A percentile compares a stretch with the other conserved stretches of the same genome.
Conservation (phyloP, 2,797 vertebrate species). For the Parauchenoglanis punctatus region DNA sequence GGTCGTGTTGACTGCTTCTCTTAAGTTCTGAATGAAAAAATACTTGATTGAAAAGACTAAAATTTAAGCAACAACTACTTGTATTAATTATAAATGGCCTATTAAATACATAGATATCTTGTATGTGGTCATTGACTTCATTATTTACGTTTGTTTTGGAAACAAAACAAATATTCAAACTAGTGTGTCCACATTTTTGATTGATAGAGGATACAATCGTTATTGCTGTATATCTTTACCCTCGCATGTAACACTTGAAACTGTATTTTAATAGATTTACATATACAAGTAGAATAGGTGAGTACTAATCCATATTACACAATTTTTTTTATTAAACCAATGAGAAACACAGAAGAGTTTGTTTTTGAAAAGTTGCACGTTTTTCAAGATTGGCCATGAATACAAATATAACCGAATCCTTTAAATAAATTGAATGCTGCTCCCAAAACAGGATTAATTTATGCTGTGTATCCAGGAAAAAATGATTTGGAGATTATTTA, state of each 20-base stretch:
- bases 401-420: not conserved
- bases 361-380: not conserved
- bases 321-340: constrained; percentile 4
- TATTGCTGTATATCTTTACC: constrained; percentile 63
- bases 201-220: constrained; percentile 51
- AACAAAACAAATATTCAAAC: not conserved
- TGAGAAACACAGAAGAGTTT: constrained; percentile 37
- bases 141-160: not conserved
- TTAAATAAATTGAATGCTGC: not conserved
- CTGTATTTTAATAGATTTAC: not conserved
- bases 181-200: constrained; percentile 16
- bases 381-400: not conserved
- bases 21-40: not conserved
- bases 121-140: not conserved
- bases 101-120: not conserved
- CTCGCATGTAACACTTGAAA: constrained; percentile 55
- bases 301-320: not conserved
- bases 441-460: not conserved
- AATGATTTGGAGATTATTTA: not conserved
- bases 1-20: not conserved
- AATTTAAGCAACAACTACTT: not conserved
- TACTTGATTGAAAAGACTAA: not conserved
- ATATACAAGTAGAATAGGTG: not conserved
- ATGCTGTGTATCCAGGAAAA: not conserved
- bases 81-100: not conserved